Evolutionary conservation across 1,140 invertebrate species (phyloP).

Genomic region (Steinernema feltiae): DNA sequence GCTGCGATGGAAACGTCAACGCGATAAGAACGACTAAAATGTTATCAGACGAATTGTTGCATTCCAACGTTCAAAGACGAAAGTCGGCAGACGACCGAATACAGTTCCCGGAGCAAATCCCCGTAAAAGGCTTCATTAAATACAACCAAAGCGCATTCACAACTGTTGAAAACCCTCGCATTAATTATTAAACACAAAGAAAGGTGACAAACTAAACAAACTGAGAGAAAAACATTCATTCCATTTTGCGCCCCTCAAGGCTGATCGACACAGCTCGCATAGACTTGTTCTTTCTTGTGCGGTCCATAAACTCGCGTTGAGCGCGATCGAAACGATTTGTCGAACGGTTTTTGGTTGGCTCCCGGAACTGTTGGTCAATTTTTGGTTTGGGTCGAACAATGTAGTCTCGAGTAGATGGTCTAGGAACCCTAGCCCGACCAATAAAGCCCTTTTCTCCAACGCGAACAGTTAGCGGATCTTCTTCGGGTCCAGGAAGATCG

Average conservation of each 20-base stretch:
- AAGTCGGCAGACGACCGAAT: too few species aligned
- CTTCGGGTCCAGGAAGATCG: conserved; percentile 58
- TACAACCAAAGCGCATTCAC: too few species aligned
- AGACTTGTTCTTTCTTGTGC: conserved; percentile 42
- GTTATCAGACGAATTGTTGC: too few species aligned
- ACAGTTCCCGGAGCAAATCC: too few species aligned
- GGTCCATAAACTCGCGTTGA: conserved; percentile 48
- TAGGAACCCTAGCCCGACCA: conserved; percentile 81
- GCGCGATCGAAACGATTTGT: conserved; percentile 40
- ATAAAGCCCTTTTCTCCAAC: conserved; percentile 87
- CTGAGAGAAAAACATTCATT: too few species aligned
- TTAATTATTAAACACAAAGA: too few species aligned
- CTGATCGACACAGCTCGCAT: conserved; percentile 43
- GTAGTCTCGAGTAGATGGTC: conserved; percentile 92
- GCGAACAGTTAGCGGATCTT: neutral
- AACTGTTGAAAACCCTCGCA: too few species aligned
- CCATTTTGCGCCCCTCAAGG: conserved; percentile 44
- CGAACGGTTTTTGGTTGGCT: conserved; percentile 34
- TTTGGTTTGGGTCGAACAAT: conserved; percentile 81
- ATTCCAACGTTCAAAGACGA: too few species aligned
- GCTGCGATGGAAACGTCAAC: too few species aligned
- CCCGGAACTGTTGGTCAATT: conserved; percentile 47
- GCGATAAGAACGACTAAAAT: too few species aligned
- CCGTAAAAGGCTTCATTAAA: too few species aligned
- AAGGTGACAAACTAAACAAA: too few species aligned